Percentiles rank a stretch among this genome's conserved stretches.
These are phyloP conservation scores for Trigoniulus corallinus DNA, from an alignment of 1,140 invertebrate species.

Conservation along the genomic window DNA sequence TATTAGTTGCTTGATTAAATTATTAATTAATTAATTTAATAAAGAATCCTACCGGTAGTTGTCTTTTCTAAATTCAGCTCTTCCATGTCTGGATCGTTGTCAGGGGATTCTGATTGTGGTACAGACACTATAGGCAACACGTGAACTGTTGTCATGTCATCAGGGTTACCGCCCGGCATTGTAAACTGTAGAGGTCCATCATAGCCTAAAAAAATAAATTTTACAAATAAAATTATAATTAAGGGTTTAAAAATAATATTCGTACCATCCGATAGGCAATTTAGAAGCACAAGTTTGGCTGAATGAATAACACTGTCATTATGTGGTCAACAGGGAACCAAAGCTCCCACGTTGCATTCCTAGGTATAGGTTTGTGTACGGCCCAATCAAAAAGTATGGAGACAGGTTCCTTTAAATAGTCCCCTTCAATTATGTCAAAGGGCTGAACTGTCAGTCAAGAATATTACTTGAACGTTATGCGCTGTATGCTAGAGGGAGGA, in stretches of 20 bases:
- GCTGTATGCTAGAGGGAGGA: no score
- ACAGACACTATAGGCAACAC: conserved; percentile 14
- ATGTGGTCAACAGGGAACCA: conserved; percentile 13
- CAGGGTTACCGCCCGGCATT: conserved; percentile 51
- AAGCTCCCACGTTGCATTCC: no score
- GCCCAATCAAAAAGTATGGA: no score
- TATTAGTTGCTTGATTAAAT: no score
- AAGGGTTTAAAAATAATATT: conserved; percentile 16
- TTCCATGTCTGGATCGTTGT: neutral
- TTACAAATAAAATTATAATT: conserved; percentile 10
- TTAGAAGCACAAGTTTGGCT: conserved; percentile 5
- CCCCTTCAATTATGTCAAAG: no score
- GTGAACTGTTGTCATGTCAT: conserved; percentile 36
- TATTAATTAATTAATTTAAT: no score
- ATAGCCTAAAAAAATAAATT: conserved; percentile 37
- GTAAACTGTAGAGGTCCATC: conserved; percentile 66
- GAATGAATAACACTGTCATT: conserved; percentile 17
- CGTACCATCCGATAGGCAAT: conserved; percentile 8
- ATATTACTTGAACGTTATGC: no score
- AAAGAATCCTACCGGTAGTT: neutral
- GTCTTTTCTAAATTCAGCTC: neutral
- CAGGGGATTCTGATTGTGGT: conserved; percentile 4
- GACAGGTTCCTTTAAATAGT: no score
- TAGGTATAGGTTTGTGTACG: no score
- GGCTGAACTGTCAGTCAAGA: no score